phyloP scores from a whole-genome alignment of 2,888 invertebrate species.

The Ariolimax columbianus region DNA sequence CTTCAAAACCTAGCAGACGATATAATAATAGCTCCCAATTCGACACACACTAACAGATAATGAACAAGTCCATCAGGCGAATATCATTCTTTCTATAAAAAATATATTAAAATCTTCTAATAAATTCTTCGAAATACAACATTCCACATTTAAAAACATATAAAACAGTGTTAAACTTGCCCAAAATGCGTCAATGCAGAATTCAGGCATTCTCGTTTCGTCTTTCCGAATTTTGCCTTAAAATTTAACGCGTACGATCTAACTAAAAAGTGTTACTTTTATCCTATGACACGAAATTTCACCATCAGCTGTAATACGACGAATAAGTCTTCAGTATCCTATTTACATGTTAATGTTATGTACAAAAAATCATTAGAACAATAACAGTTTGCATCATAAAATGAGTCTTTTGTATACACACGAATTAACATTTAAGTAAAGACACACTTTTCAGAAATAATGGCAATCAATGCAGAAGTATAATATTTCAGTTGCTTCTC shows the following conservation, averaged over 20 bases:
- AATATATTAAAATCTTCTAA: not conserved
- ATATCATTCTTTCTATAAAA: not conserved
- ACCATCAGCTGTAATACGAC: conserved; percentile 7
- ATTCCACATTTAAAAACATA: no score
- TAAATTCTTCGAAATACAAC: not conserved
- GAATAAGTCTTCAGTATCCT: no score
- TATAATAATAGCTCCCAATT: no score
- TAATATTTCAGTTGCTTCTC: no score
- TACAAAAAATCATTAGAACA: no score
- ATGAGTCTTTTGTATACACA: no score
- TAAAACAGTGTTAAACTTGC: not conserved
- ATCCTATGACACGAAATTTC: not conserved
- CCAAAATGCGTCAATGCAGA: conserved; percentile 23
- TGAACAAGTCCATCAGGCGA: not conserved
- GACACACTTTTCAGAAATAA: no score
- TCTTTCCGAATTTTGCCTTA: not conserved
- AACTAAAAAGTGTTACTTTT: not conserved
- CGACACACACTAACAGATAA: no score
- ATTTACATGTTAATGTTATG: no score
- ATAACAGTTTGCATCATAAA: no score
- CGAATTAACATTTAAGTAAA: no score
- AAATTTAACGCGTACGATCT: not conserved
- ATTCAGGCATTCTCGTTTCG: not conserved
- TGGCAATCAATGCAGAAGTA: no score
- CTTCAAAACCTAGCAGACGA: not conserved